phyloP scores from a whole-genome alignment of 2,888 invertebrate genomes.

The Caenorhabditis afra region DNA sequence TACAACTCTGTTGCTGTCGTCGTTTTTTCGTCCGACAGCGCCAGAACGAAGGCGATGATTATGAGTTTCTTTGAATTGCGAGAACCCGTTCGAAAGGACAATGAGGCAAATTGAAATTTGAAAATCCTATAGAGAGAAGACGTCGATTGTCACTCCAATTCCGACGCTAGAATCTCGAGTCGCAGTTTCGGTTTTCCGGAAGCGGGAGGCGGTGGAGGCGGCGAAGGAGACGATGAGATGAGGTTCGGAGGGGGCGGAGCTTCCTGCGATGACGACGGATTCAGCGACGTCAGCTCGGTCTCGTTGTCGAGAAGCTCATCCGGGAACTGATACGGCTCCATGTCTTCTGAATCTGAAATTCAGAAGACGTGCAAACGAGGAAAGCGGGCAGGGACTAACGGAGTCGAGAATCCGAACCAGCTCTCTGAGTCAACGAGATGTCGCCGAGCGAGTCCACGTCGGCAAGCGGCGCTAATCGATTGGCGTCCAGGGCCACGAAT shows the following conservation, averaged over 20 bases:
- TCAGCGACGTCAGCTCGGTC: conserved; percentile 16
- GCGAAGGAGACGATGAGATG: neutral
- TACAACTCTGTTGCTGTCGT: too few relatives aligned
- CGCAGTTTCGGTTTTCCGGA: conserved; percentile 8
- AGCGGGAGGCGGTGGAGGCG: neutral
- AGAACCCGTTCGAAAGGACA: conserved; percentile 1
- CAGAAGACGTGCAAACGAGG: neutral
- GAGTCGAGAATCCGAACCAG: conserved; percentile 38
- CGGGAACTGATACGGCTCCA: conserved; percentile 1
- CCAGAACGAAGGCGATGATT: conserved; percentile 6
- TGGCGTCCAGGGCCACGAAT: conserved; percentile 50
- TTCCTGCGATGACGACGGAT: neutral
- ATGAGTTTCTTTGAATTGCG: conserved; percentile 11
- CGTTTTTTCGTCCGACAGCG: neutral
- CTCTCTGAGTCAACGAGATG: conserved; percentile 47
- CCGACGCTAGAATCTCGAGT: conserved; percentile 34
- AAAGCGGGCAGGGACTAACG: conserved; percentile 39
- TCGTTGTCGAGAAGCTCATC: neutral
- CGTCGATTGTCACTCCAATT: conserved; percentile 23
- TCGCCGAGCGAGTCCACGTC: conserved; percentile 56
- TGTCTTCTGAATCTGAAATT: conserved; percentile 44
- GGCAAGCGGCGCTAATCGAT: conserved; percentile 56
- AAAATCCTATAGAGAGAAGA: conserved; percentile 25
- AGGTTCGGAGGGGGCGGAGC: conserved; percentile 1
- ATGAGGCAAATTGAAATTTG: conserved; percentile 12